phyloP scores from a whole-genome alignment of 2,888 invertebrate species.

The Lasius platythorax region DNA sequence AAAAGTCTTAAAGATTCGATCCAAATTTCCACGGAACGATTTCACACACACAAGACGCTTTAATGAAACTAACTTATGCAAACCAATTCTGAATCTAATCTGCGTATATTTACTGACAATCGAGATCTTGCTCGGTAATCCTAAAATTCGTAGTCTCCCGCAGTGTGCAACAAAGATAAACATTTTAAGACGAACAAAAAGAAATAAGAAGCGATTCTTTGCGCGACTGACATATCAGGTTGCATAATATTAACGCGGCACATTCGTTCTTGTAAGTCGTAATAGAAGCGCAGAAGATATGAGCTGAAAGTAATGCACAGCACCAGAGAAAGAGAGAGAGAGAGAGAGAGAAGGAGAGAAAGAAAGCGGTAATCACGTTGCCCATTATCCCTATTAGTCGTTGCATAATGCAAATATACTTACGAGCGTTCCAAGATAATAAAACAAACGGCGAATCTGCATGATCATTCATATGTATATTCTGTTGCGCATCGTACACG shows the following conservation, averaged over 20 bases:
- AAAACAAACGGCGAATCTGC: constrained; percentile 77
- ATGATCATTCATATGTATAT: constrained; percentile 76
- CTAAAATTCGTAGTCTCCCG: not conserved
- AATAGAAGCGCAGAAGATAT: constrained; percentile 19
- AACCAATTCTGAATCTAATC: constrained; percentile 41
- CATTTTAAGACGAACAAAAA: not conserved
- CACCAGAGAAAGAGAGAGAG: constrained; percentile 31
- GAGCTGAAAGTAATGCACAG: constrained; percentile 72
- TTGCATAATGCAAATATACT: constrained; percentile 76
- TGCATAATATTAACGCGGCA: constrained; percentile 35
- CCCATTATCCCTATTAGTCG: constrained; percentile 80
- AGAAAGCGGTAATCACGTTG: constrained; percentile 75
- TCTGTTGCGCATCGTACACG: constrained; percentile 51
- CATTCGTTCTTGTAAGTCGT: constrained; percentile 43
- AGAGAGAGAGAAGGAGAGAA: not conserved
- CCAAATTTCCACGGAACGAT: constrained; percentile 8
- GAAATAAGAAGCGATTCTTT: constrained; percentile 29
- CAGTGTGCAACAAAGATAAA: constrained; percentile 12
- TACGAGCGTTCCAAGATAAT: constrained; percentile 76
- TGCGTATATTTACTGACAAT: constrained; percentile 26
- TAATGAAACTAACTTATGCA: constrained; percentile 46
- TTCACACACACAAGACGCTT: not conserved
- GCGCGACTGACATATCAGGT: constrained; percentile 45
- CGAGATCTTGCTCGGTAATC: constrained; percentile 29
- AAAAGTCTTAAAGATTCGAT: not conserved